Conservation (phyloP, 1,140 invertebrate species). For the Brevipalpus yothersi region DNA sequence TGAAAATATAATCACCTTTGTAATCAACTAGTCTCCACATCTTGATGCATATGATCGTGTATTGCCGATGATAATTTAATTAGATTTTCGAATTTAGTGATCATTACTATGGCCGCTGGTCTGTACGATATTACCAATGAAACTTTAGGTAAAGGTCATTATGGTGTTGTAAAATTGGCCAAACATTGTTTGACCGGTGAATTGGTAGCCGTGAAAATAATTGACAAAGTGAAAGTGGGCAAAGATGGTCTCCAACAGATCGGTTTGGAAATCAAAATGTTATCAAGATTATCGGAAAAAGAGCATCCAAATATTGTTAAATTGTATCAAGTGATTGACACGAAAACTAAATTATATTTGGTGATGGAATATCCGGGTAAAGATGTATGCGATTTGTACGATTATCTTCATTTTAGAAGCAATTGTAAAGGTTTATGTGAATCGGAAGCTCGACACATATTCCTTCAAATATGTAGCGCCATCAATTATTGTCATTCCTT, state of each 20-base stretch:
- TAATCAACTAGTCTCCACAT: no score
- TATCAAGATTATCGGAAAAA: slow-evolving; percentile 10
- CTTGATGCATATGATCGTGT: no score
- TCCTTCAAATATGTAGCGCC: slow-evolving; percentile 74
- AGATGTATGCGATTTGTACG: slow-evolving; percentile 96
- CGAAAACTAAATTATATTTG: slow-evolving; percentile 68
- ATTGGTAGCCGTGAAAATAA: slow-evolving; percentile 56
- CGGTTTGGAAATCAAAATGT: slow-evolving; percentile 6
- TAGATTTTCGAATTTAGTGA: no score
- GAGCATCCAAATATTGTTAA: slow-evolving; percentile 84
- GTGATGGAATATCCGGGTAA: slow-evolving; percentile 19
- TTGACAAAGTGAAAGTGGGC: slow-evolving; percentile 94
- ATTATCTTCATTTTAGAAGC: slow-evolving; percentile 71
- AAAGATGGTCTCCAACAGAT: slow-evolving; percentile 23
- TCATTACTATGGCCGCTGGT: slow-evolving; percentile 32
- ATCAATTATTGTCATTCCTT: slow-evolving; percentile 94
- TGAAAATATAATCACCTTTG: no score
- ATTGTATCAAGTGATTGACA: slow-evolving; percentile 92
- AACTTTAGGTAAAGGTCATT: slow-evolving; percentile 74
- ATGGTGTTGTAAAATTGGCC: slow-evolving; percentile 94
- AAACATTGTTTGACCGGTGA: slow-evolving; percentile 82
- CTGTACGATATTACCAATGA: slow-evolving; percentile 76
- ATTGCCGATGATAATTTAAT: no score
- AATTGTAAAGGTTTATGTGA: slow-evolving; percentile 49
- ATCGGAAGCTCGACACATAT: slow-evolving; percentile 63